Base-by-base conservation (phyloP, 2,888 invertebrate genomes). In the Trissolcus japonicus region DNA sequence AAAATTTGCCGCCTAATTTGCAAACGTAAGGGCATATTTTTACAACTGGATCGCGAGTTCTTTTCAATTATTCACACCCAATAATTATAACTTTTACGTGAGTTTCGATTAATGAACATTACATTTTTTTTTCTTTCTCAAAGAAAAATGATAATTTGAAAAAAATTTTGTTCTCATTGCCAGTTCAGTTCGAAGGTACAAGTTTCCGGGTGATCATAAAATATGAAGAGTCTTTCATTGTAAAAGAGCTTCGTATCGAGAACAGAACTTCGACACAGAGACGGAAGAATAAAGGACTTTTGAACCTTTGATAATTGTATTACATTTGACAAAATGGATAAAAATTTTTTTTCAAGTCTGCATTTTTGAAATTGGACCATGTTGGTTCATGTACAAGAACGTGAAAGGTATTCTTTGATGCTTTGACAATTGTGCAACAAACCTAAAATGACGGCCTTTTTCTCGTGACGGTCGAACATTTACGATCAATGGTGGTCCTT, bases 401-500 rank as follows among this genome's bases (percentile, higher is more conserved):
- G 16, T 46, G 11, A 46, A 6, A 48, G 9, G 6, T 1, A 21
- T 4, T 7, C 29, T 25, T 25, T 19, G 21, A 16, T 59, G 51
- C 14, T 51, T 51, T 17, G 51, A 51, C 4, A 17, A 51, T 19
- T 51, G n/a, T 67, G 35, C 35, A 35, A 77, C 76, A 16, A 62
- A 77, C 77, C 77, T 77, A 72, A 60, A 77, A 68, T 65, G 59
- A 62, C 50, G 59, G 51, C 50, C 55, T 54, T 68, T 72, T 72
- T 72, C 54, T 72, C 72, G 68, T 68, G 71, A 66, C 51, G 63
- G 62, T 77, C 72, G 54, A 76, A 69, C 71, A 65, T 77, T 77
- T 72, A 77, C 68, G 41, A 77, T 61, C 56, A 51, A 54, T 72
- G 55, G 51, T 59, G 25, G 63, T 63, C 63, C 67, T 68, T 72